Conservation (phyloP, 2,113 vertebrate genomes). For the Trogon surrucura region DNA sequence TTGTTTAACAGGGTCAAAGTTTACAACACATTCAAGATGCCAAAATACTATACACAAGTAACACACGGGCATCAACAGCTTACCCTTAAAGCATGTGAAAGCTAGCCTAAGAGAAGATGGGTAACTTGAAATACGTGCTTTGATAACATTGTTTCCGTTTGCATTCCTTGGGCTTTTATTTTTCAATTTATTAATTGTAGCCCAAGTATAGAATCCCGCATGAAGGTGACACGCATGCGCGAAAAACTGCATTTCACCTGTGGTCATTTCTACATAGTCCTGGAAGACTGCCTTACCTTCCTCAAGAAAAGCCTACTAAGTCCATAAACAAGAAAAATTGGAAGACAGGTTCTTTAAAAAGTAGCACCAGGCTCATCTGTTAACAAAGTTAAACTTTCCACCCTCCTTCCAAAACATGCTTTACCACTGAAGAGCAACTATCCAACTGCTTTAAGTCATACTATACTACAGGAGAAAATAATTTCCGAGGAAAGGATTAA, state of each 20-base stretch:
- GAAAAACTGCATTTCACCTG: neutral
- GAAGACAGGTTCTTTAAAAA: neutral
- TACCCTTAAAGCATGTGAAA: neutral
- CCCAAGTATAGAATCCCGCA: neutral
- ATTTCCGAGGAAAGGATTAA: neutral
- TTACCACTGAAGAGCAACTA: neutral
- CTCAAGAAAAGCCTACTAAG: neutral
- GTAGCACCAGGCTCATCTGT: neutral
- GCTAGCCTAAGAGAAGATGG: neutral
- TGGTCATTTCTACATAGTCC: neutral
- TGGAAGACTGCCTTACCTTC: neutral
- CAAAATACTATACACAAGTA: neutral
- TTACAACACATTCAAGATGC: neutral
- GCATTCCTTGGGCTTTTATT: neutral
- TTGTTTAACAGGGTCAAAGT: neutral
- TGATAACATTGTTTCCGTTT: accelerated
- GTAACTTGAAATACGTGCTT: neutral
- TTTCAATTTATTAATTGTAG: neutral
- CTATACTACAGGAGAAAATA: neutral
- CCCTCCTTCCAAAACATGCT: neutral
- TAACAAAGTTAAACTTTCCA: neutral
- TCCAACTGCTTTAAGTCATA: neutral
- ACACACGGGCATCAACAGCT: neutral
- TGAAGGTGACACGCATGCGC: neutral
- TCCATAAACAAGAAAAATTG: neutral